These are phyloP conservation scores for Lanius ludovicianus DNA, from an alignment of 2,113 vertebrate genomes.

Conservation along the genomic window DNA sequence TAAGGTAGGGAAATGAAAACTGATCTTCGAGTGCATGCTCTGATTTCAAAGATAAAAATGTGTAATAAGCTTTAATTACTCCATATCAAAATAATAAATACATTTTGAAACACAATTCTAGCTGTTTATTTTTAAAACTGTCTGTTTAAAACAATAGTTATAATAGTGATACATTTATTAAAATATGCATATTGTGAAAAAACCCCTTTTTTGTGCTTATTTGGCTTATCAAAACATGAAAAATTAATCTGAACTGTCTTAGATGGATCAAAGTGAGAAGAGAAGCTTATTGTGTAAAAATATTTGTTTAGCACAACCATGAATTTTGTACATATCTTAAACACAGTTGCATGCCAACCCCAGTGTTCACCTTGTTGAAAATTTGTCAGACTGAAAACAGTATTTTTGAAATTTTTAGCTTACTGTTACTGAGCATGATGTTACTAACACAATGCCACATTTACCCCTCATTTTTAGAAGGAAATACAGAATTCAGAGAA, in stretches of 20 bases:
- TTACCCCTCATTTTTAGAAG: slow-evolving; percentile 24
- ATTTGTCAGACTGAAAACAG: not conserved
- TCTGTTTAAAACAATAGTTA: not conserved
- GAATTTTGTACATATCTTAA: not conserved
- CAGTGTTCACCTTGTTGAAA: not conserved
- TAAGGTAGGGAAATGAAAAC: not conserved
- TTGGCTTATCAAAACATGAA: not conserved
- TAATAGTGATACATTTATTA: not conserved
- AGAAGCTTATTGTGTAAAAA: not conserved
- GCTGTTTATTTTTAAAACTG: not conserved
- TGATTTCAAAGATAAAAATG: not conserved
- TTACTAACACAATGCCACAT: not conserved
- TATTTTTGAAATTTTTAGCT: not conserved
- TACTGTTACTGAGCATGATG: not conserved
- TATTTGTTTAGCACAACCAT: not conserved
- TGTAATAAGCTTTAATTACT: not conserved
- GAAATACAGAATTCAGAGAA: not conserved
- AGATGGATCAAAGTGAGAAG: not conserved
- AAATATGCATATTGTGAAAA: not conserved
- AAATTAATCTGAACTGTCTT: not conserved
- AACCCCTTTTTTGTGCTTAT: not conserved
- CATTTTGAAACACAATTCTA: not conserved
- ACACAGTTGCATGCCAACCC: not conserved
- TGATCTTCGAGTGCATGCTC: not conserved
- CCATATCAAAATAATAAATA: not conserved